Evolutionary conservation across 2,888 invertebrate species (phyloP).

Genomic region (Neoaliturus tenellus): DNA sequence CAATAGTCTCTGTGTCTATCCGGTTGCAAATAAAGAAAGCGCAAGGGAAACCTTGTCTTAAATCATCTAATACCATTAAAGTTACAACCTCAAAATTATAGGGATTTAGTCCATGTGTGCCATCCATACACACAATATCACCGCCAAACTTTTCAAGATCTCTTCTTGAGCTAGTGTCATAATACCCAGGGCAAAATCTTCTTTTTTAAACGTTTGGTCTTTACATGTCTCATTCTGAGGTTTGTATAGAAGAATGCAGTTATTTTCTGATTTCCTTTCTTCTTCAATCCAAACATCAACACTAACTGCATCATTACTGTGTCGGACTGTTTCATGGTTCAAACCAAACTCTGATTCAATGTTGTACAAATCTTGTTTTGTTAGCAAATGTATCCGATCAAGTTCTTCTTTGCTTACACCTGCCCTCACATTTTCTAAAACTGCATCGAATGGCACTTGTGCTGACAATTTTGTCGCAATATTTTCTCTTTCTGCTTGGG

Average conservation of each 20-base stretch:
- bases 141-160: slow-evolving; percentile 61
- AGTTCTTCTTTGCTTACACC: slow-evolving; percentile 55
- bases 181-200: slow-evolving; percentile 67
- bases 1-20: slow-evolving; percentile 56
- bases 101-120: slow-evolving; percentile 64
- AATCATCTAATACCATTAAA: slow-evolving; percentile 65
- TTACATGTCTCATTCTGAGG: not conserved
- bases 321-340: slow-evolving; percentile 59
- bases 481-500: too few species aligned
- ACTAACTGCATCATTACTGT: slow-evolving; percentile 62
- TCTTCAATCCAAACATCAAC: slow-evolving; percentile 63
- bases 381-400: slow-evolving; percentile 64
- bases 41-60: slow-evolving; percentile 63
- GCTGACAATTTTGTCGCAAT: too few species aligned
- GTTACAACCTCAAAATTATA: slow-evolving; percentile 64
- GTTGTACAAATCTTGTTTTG: slow-evolving; percentile 67
- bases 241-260: slow-evolving; percentile 17
- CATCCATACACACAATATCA: slow-evolving; percentile 66
- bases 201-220: slow-evolving; percentile 25
- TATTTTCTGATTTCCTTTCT: not conserved
- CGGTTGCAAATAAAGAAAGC: slow-evolving; percentile 63
- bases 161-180: slow-evolving; percentile 65
- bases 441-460: too few species aligned
- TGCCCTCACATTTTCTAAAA: not conserved
- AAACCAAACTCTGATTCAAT: slow-evolving; percentile 64